Evolutionary conservation across 2,888 invertebrate genomes (phyloP).

Genomic region (Acanthoscelides obtectus): DNA sequence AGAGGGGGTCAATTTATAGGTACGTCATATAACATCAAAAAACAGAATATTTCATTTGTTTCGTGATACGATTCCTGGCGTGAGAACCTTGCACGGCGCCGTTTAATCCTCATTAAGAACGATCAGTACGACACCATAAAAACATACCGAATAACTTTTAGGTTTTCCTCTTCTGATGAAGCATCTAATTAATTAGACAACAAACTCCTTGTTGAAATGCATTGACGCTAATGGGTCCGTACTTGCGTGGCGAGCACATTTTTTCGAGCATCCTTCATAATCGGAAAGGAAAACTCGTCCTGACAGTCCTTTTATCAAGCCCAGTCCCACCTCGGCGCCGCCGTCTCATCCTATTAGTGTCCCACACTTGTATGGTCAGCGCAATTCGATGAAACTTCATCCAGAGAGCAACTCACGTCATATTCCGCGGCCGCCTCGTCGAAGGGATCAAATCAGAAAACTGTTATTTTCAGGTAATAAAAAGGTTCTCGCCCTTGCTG

Average conservation of each 20-base stretch:
- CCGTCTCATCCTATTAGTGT: neutral
- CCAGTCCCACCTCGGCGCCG: neutral
- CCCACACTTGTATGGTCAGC: neutral
- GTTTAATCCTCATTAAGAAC: too few relatives aligned
- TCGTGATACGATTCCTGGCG: too few relatives aligned
- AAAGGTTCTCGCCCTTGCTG: neutral
- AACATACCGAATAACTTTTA: too few relatives aligned
- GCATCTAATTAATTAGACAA: neutral
- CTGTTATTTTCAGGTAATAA: neutral
- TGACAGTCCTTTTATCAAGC: neutral
- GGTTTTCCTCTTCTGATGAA: neutral
- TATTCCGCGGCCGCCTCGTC: neutral
- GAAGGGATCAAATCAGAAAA: neutral
- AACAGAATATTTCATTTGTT: too few relatives aligned
- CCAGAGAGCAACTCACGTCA: neutral
- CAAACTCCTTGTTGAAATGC: neutral
- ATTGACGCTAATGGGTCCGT: neutral
- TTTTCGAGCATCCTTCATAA: neutral
- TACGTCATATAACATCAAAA: too few relatives aligned
- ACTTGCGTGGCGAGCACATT: neutral
- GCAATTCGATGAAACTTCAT: neutral
- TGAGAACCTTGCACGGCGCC: too few relatives aligned
- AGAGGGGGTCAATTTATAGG: too few relatives aligned
- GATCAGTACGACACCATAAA: too few relatives aligned
- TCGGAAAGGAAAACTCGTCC: neutral